Percentiles rank a stretch among this genome's conserved stretches.
Evolutionary conservation across 2,888 invertebrate species (phyloP).

Genomic region (Drosophila nigricruria): DNA sequence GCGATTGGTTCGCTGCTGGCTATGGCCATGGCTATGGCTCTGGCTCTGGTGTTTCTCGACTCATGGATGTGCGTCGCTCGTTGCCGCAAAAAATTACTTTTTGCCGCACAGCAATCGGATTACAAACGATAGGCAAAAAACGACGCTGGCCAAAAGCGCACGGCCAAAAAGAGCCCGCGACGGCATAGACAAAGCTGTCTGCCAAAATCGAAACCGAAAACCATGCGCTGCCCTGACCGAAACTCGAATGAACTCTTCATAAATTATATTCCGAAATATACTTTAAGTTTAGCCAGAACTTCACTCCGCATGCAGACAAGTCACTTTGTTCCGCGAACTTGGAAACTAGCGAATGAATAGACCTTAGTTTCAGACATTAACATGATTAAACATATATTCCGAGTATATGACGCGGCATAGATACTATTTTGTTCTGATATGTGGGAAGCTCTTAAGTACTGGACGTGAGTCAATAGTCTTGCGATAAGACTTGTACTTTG

Average conservation of each 20-base stretch:
- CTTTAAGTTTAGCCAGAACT: background rate
- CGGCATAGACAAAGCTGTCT: conserved; percentile 6
- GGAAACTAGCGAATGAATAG: no score
- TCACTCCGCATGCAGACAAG: background rate
- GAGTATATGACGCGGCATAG: conserved; percentile 1
- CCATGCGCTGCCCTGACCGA: conserved; percentile 9
- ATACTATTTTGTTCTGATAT: conserved; percentile 6
- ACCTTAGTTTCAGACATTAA: background rate
- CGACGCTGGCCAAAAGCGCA: conserved; percentile 15
- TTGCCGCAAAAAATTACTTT: conserved; percentile 20
- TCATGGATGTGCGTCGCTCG: conserved; percentile 1
- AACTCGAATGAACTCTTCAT: conserved; percentile 10
- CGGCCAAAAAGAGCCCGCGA: conserved; percentile 5
- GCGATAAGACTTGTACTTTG: background rate
- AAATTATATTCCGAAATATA: background rate
- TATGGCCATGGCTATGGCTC: no score
- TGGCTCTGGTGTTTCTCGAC: background rate
- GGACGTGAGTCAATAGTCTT: background rate
- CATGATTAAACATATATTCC: background rate
- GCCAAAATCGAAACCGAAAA: conserved; percentile 21
- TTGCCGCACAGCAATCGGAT: conserved; percentile 58
- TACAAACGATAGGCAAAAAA: conserved; percentile 48
- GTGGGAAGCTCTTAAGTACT: background rate
- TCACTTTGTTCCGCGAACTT: background rate
- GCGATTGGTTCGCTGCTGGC: background rate